These are phyloP conservation scores for Hemaris fuciformis DNA, from an alignment of 2,888 invertebrate genomes.

Conservation along the genomic window DNA sequence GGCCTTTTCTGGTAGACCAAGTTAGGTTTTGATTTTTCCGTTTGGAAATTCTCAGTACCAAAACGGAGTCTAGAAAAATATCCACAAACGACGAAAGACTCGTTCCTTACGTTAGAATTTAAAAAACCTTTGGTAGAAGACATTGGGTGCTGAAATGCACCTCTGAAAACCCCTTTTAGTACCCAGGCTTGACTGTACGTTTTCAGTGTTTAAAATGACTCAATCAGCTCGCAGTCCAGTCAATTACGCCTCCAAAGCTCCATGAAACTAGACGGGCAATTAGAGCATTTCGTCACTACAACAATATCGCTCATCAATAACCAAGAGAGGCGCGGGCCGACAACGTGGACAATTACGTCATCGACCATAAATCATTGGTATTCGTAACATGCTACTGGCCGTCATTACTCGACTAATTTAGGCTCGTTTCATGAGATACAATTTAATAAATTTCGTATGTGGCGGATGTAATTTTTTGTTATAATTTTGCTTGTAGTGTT, in stretches of 20 bases:
- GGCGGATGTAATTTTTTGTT: background rate
- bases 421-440: constrained; percentile 17
- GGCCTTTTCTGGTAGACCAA: too few relatives aligned
- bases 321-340: constrained; percentile 25
- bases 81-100: too few relatives aligned
- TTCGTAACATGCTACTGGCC: constrained; percentile 32
- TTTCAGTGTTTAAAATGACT: too few relatives aligned
- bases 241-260: background rate
- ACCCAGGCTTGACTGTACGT: too few relatives aligned
- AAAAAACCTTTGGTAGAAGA: too few relatives aligned
- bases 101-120: too few relatives aligned
- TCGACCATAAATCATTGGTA: constrained; percentile 45
- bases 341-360: constrained; percentile 32
- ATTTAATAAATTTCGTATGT: constrained; percentile 12
- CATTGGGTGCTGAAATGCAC: too few relatives aligned
- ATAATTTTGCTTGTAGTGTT: background rate
- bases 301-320: constrained; percentile 34
- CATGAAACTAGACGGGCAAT: constrained; percentile 19
- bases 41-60: too few relatives aligned
- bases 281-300: constrained; percentile 27
- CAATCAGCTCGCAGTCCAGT: background rate
- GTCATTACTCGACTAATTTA: constrained; percentile 41
- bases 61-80: too few relatives aligned
- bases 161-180: too few relatives aligned
- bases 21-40: too few relatives aligned